Evolutionary conservation across 30 jellyfish, hydroid and myxozoan species (phyloP).

Genomic region (Rhopilema esculentum): DNA sequence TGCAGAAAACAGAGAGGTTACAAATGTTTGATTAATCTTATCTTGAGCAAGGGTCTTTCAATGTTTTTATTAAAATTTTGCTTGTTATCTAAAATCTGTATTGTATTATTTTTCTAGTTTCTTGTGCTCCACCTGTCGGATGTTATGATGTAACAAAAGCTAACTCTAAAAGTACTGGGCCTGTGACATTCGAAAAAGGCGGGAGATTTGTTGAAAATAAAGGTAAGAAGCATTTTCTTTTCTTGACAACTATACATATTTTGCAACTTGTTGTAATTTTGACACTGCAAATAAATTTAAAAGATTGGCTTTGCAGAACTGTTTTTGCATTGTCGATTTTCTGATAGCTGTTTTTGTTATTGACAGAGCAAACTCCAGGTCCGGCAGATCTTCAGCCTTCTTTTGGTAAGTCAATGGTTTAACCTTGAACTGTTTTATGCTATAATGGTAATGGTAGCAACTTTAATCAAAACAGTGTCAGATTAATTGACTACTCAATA

Average conservation of each 20-base stretch:
- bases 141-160: slow-evolving; percentile 54
- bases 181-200: slow-evolving; percentile 52
- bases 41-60: too few species aligned
- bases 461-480: too few species aligned
- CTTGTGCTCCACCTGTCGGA: slow-evolving; percentile 67
- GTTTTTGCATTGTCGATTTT: too few species aligned
- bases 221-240: slow-evolving; percentile 11
- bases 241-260: not conserved
- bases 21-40: too few species aligned
- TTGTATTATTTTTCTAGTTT: slow-evolving; percentile 27
- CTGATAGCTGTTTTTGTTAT: not conserved
- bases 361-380: slow-evolving; percentile 50
- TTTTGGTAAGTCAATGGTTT: slow-evolving; percentile 4
- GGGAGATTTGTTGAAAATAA: slow-evolving; percentile 31
- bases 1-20: too few species aligned
- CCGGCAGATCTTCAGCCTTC: slow-evolving; percentile 72
- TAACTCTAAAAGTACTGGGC: slow-evolving; percentile 5
- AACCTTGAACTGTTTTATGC: not conserved
- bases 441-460: too few species aligned
- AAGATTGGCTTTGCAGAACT: too few species aligned
- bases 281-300: too few species aligned
- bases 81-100: too few species aligned
- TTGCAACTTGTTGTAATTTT: too few species aligned
- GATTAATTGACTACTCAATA: too few species aligned
- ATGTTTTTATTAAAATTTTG: too few species aligned